These are phyloP conservation scores for Aethes cnicana DNA, from an alignment of 2,888 invertebrate species.

Conservation along the genomic window DNA sequence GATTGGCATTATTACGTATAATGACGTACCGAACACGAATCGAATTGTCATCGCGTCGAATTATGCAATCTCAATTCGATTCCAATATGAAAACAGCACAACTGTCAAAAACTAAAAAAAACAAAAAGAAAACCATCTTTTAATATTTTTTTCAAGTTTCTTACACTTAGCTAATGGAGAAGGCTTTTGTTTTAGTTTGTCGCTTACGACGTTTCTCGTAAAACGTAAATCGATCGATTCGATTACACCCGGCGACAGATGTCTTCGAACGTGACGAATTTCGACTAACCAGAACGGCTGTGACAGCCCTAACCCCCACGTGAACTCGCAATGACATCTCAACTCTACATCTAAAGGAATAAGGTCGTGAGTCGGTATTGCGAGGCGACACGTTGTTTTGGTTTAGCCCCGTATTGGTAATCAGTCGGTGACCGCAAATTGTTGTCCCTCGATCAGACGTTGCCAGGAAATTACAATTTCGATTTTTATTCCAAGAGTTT, in stretches of 20 bases:
- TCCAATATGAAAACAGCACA: constrained; percentile 50
- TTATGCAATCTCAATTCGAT: constrained; percentile 73
- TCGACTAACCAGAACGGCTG: constrained; percentile 59
- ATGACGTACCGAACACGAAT: constrained; percentile 62
- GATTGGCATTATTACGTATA: constrained; percentile 69
- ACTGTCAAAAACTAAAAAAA: background rate
- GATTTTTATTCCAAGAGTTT: constrained; percentile 74
- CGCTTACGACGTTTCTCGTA: constrained; percentile 11
- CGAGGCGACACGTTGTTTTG: constrained; percentile 50
- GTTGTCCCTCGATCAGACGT: constrained; percentile 80
- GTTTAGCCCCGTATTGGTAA: constrained; percentile 70
- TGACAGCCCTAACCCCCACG: constrained; percentile 44
- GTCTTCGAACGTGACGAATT: constrained; percentile 81
- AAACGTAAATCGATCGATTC: constrained; percentile 41
- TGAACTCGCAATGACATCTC: constrained; percentile 30
- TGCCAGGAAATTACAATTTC: constrained; percentile 80
- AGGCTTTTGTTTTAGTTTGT: background rate
- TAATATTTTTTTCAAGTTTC: no score
- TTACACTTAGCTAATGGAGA: no score
- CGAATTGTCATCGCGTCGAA: constrained; percentile 79
- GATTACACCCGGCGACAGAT: constrained; percentile 79
- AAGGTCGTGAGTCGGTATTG: constrained; percentile 40
- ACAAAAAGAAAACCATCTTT: no score
- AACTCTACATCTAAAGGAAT: constrained; percentile 29
- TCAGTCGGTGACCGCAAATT: constrained; percentile 81